phyloP scores from a whole-genome alignment of 2,113 vertebrate species.

The Euleptes europaea region DNA sequence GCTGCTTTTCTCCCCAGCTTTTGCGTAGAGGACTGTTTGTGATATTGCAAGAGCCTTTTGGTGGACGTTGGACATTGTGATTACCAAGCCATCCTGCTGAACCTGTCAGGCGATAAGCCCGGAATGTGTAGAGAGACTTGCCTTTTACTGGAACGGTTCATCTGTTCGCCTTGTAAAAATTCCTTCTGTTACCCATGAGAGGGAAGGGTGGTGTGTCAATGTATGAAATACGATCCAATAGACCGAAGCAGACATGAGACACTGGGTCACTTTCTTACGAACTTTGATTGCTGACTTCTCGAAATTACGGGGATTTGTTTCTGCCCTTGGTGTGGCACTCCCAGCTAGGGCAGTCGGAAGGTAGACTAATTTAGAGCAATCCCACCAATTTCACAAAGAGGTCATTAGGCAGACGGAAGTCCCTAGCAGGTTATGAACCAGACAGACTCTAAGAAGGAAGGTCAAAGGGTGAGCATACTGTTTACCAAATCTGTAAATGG shows the following conservation, averaged over 20 bases:
- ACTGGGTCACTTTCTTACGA: neutral
- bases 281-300: neutral
- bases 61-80: constrained; percentile 47
- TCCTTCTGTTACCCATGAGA: neutral
- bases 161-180: constrained; percentile 11
- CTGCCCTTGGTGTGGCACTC: neutral
- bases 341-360: neutral
- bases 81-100: constrained; percentile 45
- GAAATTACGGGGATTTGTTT: neutral
- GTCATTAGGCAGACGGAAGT: constrained; percentile 30
- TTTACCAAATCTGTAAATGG: constrained; percentile 44
- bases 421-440: constrained; percentile 20
- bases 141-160: constrained; percentile 26
- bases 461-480: constrained; percentile 44
- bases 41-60: constrained; percentile 64
- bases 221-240: neutral
- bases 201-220: neutral
- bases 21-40: constrained; percentile 47
- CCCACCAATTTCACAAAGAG: neutral
- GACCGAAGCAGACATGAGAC: neutral
- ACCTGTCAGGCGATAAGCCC: constrained; percentile 45
- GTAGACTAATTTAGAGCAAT: constrained; percentile 12
- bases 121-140: constrained; percentile 17
- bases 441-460: constrained; percentile 43
- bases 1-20: too few species aligned